Base-by-base conservation (phyloP, 2,113 vertebrate species). In the Psephotus haematonotus region DNA sequence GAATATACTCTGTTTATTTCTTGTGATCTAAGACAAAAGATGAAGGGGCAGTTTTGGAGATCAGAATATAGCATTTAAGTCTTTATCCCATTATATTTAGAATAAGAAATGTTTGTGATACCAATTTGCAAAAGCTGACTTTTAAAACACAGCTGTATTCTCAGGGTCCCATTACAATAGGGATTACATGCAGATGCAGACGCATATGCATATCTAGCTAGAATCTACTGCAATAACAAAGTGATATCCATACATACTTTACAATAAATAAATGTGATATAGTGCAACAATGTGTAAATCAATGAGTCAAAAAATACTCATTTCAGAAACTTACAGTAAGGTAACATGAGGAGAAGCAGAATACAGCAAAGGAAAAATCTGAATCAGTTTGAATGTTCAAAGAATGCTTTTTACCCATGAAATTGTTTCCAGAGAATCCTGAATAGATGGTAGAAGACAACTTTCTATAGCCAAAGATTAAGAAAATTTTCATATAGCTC, bases 191-290 rank as follows among this genome's bases (percentile, higher is more conserved):
- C 39, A 92, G 57, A 14, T 39, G 43, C 29, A 75, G 23, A n/a
- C 27, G 67, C 4, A 50, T 20, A 35, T 0, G 13, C 24, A 52
- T 19, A 78, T 10, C 17, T 33, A 29, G 2, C 0, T 35, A 53
- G 17, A 70, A 83, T 49, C n/a, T 52, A n/a, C 17, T 76, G 52
- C 37, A 84, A 22, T 52, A 63, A 43, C 4, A 24, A 47, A 76
- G 41, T 14, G 10, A 49, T 44, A 49, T 24, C 35, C 27, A 60
- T 31, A 80, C 9, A 71, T 35, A 8, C 13, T 94, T 72, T 79
- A 10, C 70, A 91, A 41, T 7, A 92, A 59, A 25, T 33, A 76
- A 60, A 72, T 18, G 28, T 8, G 72, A 80, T 18, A 17, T 0
- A 13, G 10, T 35, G 10, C 19, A 71, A 49, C 4, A 83, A 8